Evolutionary conservation across 2,113 vertebrate genomes (phyloP).

Genomic region (Oreochromis niloticus): DNA sequence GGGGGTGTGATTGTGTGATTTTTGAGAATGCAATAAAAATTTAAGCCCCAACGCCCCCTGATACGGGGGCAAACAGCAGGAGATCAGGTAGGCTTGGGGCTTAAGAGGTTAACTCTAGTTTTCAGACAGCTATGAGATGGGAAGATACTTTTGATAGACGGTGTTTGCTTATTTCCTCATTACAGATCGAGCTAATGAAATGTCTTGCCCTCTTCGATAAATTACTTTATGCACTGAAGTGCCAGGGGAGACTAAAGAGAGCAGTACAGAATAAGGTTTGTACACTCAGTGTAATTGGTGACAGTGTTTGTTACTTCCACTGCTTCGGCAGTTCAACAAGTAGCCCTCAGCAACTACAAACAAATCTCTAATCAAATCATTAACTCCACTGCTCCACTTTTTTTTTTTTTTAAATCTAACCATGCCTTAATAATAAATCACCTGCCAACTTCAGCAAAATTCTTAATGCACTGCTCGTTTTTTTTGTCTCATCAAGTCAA

Average conservation of each 20-base stretch:
- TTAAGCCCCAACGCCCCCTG: too few species aligned
- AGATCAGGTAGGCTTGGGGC: too few species aligned
- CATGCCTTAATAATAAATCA: neutral
- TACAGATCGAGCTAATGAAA: accelerated
- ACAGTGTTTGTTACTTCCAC: neutral
- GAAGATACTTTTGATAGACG: neutral
- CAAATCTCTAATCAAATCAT: neutral
- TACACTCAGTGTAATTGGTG: neutral
- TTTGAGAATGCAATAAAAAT: neutral
- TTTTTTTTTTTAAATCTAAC: neutral
- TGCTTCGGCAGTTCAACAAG: neutral
- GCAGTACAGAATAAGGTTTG: neutral
- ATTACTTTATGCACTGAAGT: neutral
- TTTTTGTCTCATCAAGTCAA: neutral
- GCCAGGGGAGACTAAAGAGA: neutral
- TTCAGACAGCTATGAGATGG: neutral
- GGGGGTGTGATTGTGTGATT: neutral
- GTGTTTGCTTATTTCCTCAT: neutral
- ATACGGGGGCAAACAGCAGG: too few species aligned
- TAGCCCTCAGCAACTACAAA: neutral
- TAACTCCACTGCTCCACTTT: neutral
- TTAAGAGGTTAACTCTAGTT: neutral
- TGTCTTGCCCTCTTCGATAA: neutral
- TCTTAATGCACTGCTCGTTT: neutral
- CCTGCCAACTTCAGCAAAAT: neutral